Evolutionary conservation across 2,797 vertebrate genomes (phyloP), one percentile per base, ranked within the genome.

Genomic region (Parauchenoglanis punctatus): DNA sequence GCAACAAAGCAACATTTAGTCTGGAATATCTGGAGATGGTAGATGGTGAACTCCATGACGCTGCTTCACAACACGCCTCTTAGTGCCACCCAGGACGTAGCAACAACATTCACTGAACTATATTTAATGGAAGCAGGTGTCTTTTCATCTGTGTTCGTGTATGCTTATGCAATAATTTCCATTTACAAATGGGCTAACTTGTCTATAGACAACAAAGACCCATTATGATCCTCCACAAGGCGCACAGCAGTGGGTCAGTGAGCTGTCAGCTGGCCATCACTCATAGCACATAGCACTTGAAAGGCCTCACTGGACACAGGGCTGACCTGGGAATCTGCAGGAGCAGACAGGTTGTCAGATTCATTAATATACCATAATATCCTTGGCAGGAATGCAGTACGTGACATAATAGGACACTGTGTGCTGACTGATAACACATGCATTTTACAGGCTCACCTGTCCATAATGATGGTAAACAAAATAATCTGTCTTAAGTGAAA

Each of bases 211-310:
- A 77, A 40, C 18, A 59, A 40, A 80, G 18, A 6, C 4, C 31
- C 52, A 35, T 78, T 76, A 76, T 76, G 73, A 78, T 58, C 28
- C 35, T 44, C 56, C 31, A 1, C 4, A 28, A n/a, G 25, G 25
- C 73, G 52, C 23, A 76, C 23, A 75, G 52, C 44, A 75, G 46
- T 76, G n/a, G 49, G 56, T 40, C n/a, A n/a, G 10, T 61, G 56
- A 44, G 78, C 58, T 81, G 78, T 31, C 78, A 81, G 78, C 78
- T 81, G 58, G 56, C 58, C 35, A 81, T 81, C 58, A 81, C 35
- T 61, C 61, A 23, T 31, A 61, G 35, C 35, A 61, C 56, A 23
- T 6, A 80, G 54, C 54, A 59, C 20, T 17, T 81, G 20, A 81
- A 44, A 61, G 56, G 23, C 31, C 35, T 81, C 78, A 61, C 20